Conservation (phyloP, 1,140 invertebrate species). For the Aplysia californica region DNA sequence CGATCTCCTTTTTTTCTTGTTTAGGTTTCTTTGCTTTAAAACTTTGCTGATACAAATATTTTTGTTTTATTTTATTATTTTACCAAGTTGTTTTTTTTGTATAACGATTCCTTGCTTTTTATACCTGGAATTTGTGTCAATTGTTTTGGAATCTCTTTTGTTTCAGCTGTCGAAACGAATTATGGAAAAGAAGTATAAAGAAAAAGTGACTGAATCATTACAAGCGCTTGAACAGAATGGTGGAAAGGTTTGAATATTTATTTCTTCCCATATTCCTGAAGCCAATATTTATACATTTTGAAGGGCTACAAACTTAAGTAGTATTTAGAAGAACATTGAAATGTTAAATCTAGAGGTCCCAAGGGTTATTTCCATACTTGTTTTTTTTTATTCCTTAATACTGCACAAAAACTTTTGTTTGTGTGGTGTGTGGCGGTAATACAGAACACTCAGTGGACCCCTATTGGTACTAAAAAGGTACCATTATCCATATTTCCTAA, state of each 20-base stretch:
- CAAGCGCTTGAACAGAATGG: constrained; percentile 65
- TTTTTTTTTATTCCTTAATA: not conserved
- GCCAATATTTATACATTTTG: no score
- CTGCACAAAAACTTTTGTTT: constrained; percentile 4
- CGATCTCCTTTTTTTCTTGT: no score
- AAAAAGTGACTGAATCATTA: constrained; percentile 60
- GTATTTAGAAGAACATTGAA: not conserved
- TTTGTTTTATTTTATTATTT: no score
- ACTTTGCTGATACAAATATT: no score
- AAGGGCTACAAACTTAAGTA: not conserved
- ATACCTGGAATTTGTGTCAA: not conserved
- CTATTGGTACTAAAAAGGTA: no score
- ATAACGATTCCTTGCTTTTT: no score
- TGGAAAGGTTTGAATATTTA: constrained; percentile 54
- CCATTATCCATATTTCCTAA: no score
- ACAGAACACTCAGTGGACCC: no score
- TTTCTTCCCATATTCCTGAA: no score
- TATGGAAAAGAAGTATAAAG: constrained; percentile 62
- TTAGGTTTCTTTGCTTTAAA: constrained; percentile 3
- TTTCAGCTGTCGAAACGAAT: constrained; percentile 62
- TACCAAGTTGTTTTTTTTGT: no score
- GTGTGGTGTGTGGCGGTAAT: no score
- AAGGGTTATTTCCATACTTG: not conserved
- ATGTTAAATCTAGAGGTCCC: not conserved
- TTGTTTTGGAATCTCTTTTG: constrained; percentile 9